phyloP scores from a whole-genome alignment of 2,113 vertebrate species.

The Dicrurus megarhynchus region DNA sequence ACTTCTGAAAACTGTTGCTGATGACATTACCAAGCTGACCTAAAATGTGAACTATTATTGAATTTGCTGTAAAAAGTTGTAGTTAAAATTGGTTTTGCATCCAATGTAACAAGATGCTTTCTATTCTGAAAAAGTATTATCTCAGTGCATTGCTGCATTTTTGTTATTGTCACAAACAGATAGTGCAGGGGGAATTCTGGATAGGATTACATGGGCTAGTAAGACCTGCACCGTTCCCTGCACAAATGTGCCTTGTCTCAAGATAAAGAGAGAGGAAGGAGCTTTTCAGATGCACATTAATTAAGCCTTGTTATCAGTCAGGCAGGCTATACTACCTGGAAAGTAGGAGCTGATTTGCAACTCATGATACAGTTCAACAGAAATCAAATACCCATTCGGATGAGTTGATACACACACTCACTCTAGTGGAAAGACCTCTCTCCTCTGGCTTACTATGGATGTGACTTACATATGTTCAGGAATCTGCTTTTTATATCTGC shows the following conservation, averaged over 20 bases:
- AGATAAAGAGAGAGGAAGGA: slow-evolving; percentile 33
- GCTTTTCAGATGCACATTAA: slow-evolving; percentile 58
- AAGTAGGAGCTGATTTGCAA: slow-evolving; percentile 56
- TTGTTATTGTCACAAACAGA: background rate
- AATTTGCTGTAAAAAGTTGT: background rate
- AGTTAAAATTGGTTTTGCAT: background rate
- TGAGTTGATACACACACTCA: slow-evolving; percentile 61
- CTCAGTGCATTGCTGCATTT: slow-evolving; percentile 1
- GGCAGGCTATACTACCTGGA: slow-evolving; percentile 59
- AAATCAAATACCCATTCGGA: slow-evolving; percentile 61
- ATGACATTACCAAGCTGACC: slow-evolving; percentile 14
- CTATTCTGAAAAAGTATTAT: background rate
- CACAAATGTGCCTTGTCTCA: background rate
- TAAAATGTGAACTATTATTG: slow-evolving; percentile 12
- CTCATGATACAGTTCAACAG: slow-evolving; percentile 66
- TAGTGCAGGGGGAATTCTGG: background rate
- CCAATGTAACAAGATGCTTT: background rate
- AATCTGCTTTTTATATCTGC: slow-evolving; percentile 54
- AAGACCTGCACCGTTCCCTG: background rate
- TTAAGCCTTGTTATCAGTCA: slow-evolving; percentile 60
- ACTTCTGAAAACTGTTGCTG: slow-evolving; percentile 46
- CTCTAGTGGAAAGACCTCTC: slow-evolving; percentile 60
- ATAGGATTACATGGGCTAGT: background rate
- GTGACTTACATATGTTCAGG: slow-evolving; percentile 31
- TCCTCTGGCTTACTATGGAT: slow-evolving; percentile 54